These are phyloP conservation scores for Globodera rostochiensis DNA, from an alignment of 1,140 invertebrate species.

Conservation along the genomic window DNA sequence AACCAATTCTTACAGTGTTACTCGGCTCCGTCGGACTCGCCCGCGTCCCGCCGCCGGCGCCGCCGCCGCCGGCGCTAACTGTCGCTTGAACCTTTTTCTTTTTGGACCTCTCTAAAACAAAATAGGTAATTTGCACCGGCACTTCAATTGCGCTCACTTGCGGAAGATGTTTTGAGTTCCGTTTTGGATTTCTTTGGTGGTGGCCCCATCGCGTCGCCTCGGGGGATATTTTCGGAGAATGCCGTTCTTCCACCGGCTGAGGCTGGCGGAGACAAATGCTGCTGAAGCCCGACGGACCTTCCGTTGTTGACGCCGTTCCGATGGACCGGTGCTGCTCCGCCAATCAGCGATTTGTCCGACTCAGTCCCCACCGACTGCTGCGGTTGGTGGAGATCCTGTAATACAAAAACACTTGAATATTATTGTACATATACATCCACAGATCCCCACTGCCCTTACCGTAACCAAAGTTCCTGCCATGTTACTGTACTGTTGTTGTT, in stretches of 20 bases:
- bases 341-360: not conserved
- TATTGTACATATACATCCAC: not conserved
- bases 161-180: not conserved
- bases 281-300: not conserved
- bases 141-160: constrained; percentile 8
- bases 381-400: not conserved
- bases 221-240: not conserved
- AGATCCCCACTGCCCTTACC: not conserved
- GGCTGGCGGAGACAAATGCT: not conserved
- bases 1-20: not conserved
- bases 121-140: not conserved
- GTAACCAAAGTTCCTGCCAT: not conserved
- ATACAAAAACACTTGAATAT: not conserved
- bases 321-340: not conserved
- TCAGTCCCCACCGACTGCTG: not conserved
- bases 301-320: not conserved
- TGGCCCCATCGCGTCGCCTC: not conserved
- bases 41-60: not conserved
- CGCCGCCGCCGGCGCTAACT: not conserved
- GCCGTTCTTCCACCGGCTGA: not conserved
- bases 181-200: not conserved
- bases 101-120: constrained; percentile 3
- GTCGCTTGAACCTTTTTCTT: not conserved
- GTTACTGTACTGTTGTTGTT: not conserved
- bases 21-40: constrained; percentile 1